A percentile compares a stretch with the other conserved stretches of the same genome.
Evolutionary conservation across 2,113 vertebrate genomes (phyloP).

Genomic region (Brachirus orientalis): DNA sequence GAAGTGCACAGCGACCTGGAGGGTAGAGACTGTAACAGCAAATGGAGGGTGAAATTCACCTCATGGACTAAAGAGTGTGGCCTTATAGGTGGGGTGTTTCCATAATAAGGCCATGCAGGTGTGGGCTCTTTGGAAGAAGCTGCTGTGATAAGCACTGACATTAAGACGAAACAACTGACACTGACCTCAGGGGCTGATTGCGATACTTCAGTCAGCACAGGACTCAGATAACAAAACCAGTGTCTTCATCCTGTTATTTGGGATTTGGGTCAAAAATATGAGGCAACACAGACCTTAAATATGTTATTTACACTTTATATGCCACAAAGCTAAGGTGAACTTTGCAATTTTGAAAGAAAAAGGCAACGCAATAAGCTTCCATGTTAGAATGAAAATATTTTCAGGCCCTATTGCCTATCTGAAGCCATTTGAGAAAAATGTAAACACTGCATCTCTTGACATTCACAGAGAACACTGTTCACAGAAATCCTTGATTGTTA

Average conservation of each 20-base stretch:
- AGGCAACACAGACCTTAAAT: slow-evolving; percentile 41
- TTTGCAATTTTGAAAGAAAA: slow-evolving; percentile 31
- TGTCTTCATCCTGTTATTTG: slow-evolving; percentile 44
- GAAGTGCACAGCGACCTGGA: slow-evolving; percentile 33
- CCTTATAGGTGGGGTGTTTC: slow-evolving; percentile 30
- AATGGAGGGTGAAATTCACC: slow-evolving; percentile 70
- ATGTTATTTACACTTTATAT: slow-evolving; percentile 42
- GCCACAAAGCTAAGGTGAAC: slow-evolving; percentile 17
- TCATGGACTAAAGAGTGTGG: slow-evolving; percentile 54
- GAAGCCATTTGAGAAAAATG: slow-evolving; percentile 39
- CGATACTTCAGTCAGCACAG: slow-evolving; percentile 38
- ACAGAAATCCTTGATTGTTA: slow-evolving; percentile 51
- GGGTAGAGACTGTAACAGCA: slow-evolving; percentile 37
- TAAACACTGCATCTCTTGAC: slow-evolving; percentile 57
- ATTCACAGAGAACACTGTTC: slow-evolving; percentile 62
- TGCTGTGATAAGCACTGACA: slow-evolving; percentile 63
- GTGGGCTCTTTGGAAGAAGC: slow-evolving; percentile 29
- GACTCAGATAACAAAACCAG: slow-evolving; percentile 57
- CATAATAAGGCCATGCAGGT: slow-evolving; percentile 47
- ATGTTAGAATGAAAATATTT: slow-evolving; percentile 46
- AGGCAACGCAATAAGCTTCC: slow-evolving; percentile 19
- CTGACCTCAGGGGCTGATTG: slow-evolving; percentile 61
- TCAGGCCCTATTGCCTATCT: slow-evolving; percentile 44
- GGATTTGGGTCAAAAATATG: slow-evolving; percentile 52
- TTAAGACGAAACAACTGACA: slow-evolving; percentile 56